Percentiles rank a stretch among this genome's conserved stretches.
phyloP scores from a whole-genome alignment of 2,113 vertebrate genomes.

The Jaculus jaculus region DNA sequence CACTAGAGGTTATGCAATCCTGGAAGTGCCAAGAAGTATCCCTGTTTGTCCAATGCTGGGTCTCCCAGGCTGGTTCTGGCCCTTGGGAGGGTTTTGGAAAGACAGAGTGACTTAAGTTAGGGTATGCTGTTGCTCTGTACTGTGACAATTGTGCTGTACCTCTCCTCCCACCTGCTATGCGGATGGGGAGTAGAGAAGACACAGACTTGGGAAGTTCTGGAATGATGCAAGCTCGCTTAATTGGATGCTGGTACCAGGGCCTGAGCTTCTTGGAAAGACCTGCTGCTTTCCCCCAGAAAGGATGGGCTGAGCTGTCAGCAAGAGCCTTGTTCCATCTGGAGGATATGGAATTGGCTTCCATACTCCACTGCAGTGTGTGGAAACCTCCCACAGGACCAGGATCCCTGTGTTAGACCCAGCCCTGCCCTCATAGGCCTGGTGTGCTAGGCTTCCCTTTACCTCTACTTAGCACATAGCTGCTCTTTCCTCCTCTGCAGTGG shows the following conservation, averaged over 20 bases:
- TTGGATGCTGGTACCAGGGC: neutral
- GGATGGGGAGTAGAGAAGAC: too few species aligned
- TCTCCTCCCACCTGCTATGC: neutral
- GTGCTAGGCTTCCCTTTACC: neutral
- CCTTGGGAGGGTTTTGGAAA: neutral
- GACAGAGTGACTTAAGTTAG: neutral
- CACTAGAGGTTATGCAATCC: neutral
- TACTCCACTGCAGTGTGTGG: neutral
- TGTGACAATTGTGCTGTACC: neutral
- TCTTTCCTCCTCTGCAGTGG: neutral
- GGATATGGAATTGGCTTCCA: neutral
- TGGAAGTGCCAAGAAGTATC: neutral
- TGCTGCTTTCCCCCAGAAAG: neutral
- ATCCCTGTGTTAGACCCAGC: neutral
- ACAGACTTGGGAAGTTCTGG: neutral
- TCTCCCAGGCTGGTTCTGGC: neutral
- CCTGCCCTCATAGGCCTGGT: neutral
- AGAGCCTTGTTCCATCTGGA: neutral
- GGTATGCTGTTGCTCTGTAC: neutral
- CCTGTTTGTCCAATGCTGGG: neutral
- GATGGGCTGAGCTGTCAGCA: neutral
- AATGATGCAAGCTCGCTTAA: neutral
- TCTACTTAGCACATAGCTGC: neutral
- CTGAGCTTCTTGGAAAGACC: neutral
- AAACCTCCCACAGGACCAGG: neutral